Percentiles rank a stretch among this genome's conserved stretches.
phyloP scores from a whole-genome alignment of 2,888 invertebrate species.

The Oxycera nigricornis region DNA sequence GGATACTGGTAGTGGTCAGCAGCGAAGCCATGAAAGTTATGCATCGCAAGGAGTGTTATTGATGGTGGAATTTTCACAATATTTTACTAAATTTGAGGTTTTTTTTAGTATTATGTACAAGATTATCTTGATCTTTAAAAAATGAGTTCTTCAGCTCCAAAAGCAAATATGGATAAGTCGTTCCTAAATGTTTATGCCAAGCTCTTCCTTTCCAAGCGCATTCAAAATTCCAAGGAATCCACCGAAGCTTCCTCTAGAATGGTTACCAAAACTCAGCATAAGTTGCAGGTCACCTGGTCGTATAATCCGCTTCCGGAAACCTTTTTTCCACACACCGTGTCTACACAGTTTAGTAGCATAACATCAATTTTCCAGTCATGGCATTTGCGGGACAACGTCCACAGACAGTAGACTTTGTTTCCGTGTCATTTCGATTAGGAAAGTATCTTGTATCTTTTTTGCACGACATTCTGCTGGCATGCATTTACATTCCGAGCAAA shows the following conservation, averaged over 20 bases:
- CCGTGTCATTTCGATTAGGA: neutral
- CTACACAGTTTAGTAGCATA: neutral
- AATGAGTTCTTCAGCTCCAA: too few relatives aligned
- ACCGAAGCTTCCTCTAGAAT: neutral
- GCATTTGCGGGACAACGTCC: neutral
- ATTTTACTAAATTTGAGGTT: too few relatives aligned
- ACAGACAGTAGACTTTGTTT: neutral
- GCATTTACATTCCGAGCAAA: neutral
- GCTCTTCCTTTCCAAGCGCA: too few relatives aligned
- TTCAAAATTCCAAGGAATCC: too few relatives aligned
- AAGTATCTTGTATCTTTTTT: constrained; percentile 27
- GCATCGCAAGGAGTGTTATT: too few relatives aligned
- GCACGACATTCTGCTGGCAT: constrained; percentile 2
- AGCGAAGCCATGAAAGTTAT: too few relatives aligned
- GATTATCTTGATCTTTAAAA: too few relatives aligned
- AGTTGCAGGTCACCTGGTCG: neutral
- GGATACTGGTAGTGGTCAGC: too few relatives aligned
- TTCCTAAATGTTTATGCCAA: too few relatives aligned
- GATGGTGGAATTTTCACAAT: too few relatives aligned
- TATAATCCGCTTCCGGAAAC: neutral
- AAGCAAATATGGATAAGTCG: too few relatives aligned
- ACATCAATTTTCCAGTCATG: neutral
- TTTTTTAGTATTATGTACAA: too few relatives aligned
- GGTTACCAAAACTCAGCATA: neutral
- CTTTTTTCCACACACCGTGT: neutral